Percentiles rank a stretch among this genome's conserved stretches.
Conservation (phyloP, 2,888 invertebrate species). For the Eristalis arbustorum region DNA sequence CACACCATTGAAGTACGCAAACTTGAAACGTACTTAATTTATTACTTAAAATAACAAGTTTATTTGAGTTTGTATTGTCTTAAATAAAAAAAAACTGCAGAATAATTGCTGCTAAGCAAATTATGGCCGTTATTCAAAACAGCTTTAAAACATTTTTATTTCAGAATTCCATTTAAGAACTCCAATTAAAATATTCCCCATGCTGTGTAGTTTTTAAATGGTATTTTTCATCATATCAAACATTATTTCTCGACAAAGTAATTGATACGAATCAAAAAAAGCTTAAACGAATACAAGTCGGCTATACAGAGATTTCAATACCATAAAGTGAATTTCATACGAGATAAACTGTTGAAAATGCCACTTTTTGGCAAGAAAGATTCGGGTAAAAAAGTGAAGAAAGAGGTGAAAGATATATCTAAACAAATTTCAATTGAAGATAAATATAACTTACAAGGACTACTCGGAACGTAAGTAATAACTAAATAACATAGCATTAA, state of each 20-base stretch:
- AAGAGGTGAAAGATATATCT: constrained; percentile 88
- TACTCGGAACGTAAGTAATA: constrained; percentile 90
- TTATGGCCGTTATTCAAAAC: background rate
- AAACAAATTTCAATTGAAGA: constrained; percentile 92
- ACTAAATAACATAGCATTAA: too few species aligned
- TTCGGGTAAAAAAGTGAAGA: constrained; percentile 91
- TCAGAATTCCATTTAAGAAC: background rate
- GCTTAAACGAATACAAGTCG: background rate
- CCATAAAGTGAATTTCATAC: constrained; percentile 66
- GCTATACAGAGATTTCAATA: constrained; percentile 28
- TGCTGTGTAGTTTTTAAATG: background rate
- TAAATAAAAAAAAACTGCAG: too few species aligned
- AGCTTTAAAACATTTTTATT: background rate
- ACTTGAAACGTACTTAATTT: background rate
- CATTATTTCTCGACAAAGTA: background rate
- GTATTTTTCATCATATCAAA: background rate
- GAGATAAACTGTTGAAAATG: constrained; percentile 82
- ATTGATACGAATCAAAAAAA: background rate
- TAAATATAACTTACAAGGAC: constrained; percentile 93
- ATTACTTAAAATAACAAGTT: background rate
- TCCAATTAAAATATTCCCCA: background rate
- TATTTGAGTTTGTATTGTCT: background rate
- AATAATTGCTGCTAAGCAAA: too few species aligned
- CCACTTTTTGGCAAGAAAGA: constrained; percentile 95
- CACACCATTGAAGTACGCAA: background rate